phyloP scores from a whole-genome alignment of 2,888 invertebrate genomes.

The Macropis europaea region DNA sequence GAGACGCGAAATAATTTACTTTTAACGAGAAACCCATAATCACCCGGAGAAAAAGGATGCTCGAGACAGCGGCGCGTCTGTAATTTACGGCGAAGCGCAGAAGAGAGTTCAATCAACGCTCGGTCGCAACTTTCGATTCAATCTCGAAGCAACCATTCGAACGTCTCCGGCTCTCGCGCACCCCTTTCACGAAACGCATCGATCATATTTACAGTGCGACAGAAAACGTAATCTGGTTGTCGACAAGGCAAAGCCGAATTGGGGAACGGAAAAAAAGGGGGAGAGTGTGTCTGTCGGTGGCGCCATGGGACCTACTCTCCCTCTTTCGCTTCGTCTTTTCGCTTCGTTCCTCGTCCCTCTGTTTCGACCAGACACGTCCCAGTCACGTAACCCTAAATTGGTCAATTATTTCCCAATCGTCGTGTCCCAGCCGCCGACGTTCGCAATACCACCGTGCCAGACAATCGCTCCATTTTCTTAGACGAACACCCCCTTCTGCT shows the following conservation, averaged over 20 bases:
- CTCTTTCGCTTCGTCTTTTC: constrained; percentile 23
- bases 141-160: constrained; percentile 16
- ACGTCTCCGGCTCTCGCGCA: constrained; percentile 11
- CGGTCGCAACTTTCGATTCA: constrained; percentile 18
- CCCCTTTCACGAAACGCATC: constrained; percentile 49
- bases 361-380: constrained; percentile 61
- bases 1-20: no score
- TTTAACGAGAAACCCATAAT: not conserved
- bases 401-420: constrained; percentile 72
- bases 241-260: constrained; percentile 44
- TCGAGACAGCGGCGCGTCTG: no score
- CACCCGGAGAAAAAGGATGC: not conserved
- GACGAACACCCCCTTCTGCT: not conserved
- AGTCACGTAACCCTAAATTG: constrained; percentile 74
- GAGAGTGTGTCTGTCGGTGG: constrained; percentile 28
- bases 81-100: no score
- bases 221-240: constrained; percentile 62
- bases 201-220: constrained; percentile 64
- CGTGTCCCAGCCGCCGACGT: constrained; percentile 54
- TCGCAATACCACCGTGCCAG: constrained; percentile 47
- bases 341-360: constrained; percentile 1
- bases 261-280: constrained; percentile 3
- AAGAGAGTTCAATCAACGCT: not conserved
- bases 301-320: constrained; percentile 52
- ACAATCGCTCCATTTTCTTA: constrained; percentile 34